phyloP scores from a whole-genome alignment of 2,797 vertebrate genomes.

The Varecia variegata region DNA sequence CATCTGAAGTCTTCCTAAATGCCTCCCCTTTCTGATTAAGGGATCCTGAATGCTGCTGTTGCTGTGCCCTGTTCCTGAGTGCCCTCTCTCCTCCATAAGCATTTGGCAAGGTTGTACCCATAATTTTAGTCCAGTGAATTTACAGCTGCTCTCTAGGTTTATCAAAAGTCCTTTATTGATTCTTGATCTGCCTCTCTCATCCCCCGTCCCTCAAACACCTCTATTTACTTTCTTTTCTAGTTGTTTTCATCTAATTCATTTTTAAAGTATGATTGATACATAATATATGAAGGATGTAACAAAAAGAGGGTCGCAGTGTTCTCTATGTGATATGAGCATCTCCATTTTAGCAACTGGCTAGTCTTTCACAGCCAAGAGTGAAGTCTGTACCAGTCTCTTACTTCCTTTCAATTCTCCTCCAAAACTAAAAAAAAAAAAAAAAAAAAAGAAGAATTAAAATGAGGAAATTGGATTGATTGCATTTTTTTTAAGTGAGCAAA shows the following conservation, averaged over 20 bases:
- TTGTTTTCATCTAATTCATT: background rate
- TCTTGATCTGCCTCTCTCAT: background rate
- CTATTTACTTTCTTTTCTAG: background rate
- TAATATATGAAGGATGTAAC: constrained; percentile 42
- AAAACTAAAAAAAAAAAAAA: background rate
- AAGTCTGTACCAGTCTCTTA: background rate
- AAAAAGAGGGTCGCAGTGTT: background rate
- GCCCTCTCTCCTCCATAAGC: background rate
- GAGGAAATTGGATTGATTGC: background rate
- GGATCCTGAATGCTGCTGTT: background rate
- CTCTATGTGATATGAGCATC: background rate
- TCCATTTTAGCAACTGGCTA: background rate
- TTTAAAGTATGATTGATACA: background rate
- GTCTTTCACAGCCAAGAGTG: background rate
- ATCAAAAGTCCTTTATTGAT: background rate
- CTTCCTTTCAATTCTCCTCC: background rate
- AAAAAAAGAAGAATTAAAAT: background rate
- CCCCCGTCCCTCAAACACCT: background rate
- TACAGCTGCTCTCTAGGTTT: background rate
- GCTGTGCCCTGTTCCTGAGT: background rate
- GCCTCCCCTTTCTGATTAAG: background rate
- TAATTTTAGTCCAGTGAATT: background rate
- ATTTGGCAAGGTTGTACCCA: background rate
- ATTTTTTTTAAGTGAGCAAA: background rate
- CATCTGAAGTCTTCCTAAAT: constrained; percentile 36